These are phyloP conservation scores for Leptinotarsa defecta DNA, from an alignment of 1,140 invertebrate species.

Conservation along the genomic window DNA sequence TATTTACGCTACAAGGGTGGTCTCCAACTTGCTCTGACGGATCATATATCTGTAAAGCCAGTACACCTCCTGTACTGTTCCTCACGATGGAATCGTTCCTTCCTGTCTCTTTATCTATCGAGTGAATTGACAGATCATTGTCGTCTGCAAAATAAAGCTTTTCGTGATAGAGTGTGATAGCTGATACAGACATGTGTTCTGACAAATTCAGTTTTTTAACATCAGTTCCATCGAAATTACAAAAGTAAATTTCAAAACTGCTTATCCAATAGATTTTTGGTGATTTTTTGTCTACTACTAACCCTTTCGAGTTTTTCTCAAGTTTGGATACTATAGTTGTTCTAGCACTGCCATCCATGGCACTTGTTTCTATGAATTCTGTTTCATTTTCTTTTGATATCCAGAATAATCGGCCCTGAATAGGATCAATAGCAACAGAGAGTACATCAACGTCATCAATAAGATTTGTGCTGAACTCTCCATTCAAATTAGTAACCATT, in stretches of 20 bases:
- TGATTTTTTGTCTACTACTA: slow-evolving; percentile 64
- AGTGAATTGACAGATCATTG: slow-evolving; percentile 61
- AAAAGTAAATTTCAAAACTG: slow-evolving; percentile 67
- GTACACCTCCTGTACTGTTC: slow-evolving; percentile 60
- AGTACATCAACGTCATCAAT: slow-evolving; percentile 54
- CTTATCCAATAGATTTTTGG: slow-evolving; percentile 75
- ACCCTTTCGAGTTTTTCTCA: slow-evolving; percentile 45
- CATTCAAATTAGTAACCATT: slow-evolving; percentile 71
- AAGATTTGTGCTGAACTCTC: slow-evolving; percentile 68
- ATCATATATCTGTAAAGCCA: slow-evolving; percentile 75
- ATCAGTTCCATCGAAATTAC: slow-evolving; percentile 61
- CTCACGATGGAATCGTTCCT: slow-evolving; percentile 55
- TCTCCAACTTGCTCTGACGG: slow-evolving; percentile 61
- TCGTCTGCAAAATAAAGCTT: slow-evolving; percentile 66
- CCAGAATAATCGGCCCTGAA: slow-evolving; percentile 59
- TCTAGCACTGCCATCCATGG: slow-evolving; percentile 69
- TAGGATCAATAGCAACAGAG: slow-evolving; percentile 70
- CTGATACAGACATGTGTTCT: slow-evolving; percentile 55
- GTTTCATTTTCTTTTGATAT: slow-evolving; percentile 40
- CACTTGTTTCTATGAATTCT: slow-evolving; percentile 62
- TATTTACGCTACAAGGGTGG: slow-evolving; percentile 63
- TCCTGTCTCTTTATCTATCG: slow-evolving; percentile 61
- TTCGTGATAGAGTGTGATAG: slow-evolving; percentile 65
- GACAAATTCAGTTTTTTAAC: slow-evolving; percentile 54
- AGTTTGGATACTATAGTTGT: slow-evolving; percentile 56